Evolutionary conservation across 2,113 vertebrate genomes (phyloP), one percentile per base, ranked within the genome.

Genomic region (Trachemys scripta): DNA sequence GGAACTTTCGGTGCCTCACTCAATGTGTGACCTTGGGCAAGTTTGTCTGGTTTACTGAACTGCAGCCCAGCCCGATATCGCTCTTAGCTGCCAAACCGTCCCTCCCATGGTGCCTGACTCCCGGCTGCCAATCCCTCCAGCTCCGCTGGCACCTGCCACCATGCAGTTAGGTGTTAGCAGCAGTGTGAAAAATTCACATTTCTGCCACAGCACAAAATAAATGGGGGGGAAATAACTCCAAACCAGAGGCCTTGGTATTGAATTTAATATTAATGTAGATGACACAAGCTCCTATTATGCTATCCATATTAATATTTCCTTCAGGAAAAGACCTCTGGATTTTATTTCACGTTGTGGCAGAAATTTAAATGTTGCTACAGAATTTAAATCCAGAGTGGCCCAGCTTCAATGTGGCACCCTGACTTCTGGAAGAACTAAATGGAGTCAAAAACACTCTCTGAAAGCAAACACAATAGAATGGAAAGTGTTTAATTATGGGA

Each of bases 231-330:
- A 80, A 87, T 87, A 59, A 85, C 54, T 84, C 93, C 90, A 84
- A 62, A 75, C 85, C 79, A 86, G 59, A 47, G 96, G 62, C 79
- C 95, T 69, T 19, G 62, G 35, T 83, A 96, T 45, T 96, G 96
- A 96, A 96, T 96, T 96, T 95, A 97, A 96, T 88, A 95, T 95
- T 90, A 95, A 82, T 91, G 93, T 86, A 78, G 87, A 81, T 96
- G 96, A 96, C 10, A 0, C 85, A 94, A 94, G 97, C 94, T 2
- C 6, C 47, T 87, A 96, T 87, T 87, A 82, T 75, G 65, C 83
- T 87, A 97, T 27, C 83, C 89, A 22, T 96, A 96, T 96, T 94
- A 96, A 96, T 97, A 97, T 94, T 92, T 94, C 94, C 94, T 94
- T 94, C 90, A 94, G 94, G 93, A 96, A 92, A 96, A 94, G 75